Conservation (phyloP, 2,797 vertebrate species). For the Scarus forsteni region DNA sequence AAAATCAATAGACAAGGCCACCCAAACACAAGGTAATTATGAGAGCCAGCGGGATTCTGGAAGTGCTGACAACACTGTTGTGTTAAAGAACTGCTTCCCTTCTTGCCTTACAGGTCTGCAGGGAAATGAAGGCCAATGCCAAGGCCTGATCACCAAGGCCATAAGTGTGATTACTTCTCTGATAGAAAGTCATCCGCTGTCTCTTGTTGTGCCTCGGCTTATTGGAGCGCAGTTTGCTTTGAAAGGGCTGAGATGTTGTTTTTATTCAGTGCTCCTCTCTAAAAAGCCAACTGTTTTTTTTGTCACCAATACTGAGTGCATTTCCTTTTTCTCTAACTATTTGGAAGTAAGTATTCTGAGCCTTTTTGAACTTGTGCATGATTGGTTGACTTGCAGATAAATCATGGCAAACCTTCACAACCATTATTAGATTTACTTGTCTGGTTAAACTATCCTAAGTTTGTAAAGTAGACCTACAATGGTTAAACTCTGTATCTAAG, state of each 20-base stretch:
- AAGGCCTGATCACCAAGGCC: not conserved
- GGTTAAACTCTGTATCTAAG: too few species aligned
- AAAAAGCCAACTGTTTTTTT: not conserved
- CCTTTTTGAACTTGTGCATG: too few species aligned
- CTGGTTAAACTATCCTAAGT: too few species aligned
- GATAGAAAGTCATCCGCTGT: constrained; percentile 3
- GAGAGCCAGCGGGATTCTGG: constrained; percentile 39
- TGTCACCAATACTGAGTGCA: too few species aligned
- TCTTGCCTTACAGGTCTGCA: constrained; percentile 15
- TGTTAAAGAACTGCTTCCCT: constrained; percentile 36
- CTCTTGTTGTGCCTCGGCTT: not conserved
- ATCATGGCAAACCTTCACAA: too few species aligned
- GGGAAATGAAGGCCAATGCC: constrained; percentile 2
- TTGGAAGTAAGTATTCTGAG: too few species aligned
- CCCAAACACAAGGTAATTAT: constrained; percentile 53
- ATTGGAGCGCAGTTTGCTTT: not conserved
- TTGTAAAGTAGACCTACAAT: too few species aligned
- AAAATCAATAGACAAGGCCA: constrained; percentile 43
- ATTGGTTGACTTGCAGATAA: too few species aligned
- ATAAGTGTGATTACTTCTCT: constrained; percentile 26
- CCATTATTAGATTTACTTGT: too few species aligned
- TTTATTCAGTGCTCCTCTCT: not conserved
- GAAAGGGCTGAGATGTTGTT: not conserved
- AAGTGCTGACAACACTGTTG: constrained; percentile 30
- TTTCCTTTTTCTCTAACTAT: too few species aligned